These are phyloP conservation scores for Luscinia megarhynchos DNA, from an alignment of 2,797 vertebrate genomes.

Conservation along the genomic window DNA sequence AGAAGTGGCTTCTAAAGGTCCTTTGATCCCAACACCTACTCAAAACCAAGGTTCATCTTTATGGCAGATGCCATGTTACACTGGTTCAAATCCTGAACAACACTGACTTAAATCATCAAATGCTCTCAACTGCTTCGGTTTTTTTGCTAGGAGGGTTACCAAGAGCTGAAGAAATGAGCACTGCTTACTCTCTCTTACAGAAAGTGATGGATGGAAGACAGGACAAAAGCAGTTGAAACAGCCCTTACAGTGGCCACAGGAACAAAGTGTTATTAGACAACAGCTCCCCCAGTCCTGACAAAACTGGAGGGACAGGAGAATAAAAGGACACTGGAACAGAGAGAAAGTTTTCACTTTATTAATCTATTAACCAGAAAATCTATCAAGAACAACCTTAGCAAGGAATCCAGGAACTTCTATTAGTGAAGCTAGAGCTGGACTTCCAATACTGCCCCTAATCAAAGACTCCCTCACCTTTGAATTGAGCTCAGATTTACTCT, in stretches of 20 bases:
- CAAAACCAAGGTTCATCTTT: not conserved
- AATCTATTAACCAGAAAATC: not conserved
- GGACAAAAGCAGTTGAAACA: not conserved
- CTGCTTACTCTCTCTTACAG: not conserved
- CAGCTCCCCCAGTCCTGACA: not conserved
- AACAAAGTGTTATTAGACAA: not conserved
- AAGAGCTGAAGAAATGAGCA: not conserved
- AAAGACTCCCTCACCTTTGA: not conserved
- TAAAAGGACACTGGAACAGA: not conserved
- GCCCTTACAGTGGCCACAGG: not conserved
- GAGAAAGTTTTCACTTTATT: not conserved
- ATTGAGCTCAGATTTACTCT: not conserved
- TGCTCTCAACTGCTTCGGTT: not conserved
- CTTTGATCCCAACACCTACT: not conserved
- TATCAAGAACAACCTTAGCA: not conserved
- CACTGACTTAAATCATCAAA: not conserved
- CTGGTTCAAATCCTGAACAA: not conserved
- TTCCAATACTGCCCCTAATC: not conserved
- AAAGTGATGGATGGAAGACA: not conserved
- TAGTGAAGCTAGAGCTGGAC: not conserved
- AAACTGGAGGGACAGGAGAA: not conserved
- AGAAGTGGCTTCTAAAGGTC: not conserved
- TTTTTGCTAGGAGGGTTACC: not conserved
- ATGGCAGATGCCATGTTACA: accelerated
- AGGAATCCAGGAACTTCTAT: not conserved